A percentile compares a stretch with the other conserved stretches of the same genome.
These are phyloP conservation scores for Brachyhypopomus gauderio DNA, from an alignment of 2,113 vertebrate genomes.

Conservation along the genomic window DNA sequence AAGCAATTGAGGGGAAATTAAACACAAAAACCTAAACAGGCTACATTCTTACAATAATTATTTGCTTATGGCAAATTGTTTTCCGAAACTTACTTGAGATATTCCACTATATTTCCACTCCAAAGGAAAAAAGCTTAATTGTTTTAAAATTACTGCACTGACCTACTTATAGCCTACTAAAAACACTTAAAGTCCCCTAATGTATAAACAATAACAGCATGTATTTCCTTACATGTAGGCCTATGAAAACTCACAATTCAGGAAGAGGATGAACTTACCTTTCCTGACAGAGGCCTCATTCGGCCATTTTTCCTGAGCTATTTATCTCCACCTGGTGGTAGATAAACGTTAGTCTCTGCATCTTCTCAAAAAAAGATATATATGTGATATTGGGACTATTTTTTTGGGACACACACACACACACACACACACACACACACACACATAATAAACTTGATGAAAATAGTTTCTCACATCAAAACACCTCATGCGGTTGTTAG, in stretches of 20 bases:
- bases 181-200: too few relatives aligned
- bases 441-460: too few relatives aligned
- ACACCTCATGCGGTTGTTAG: too few relatives aligned
- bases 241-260: constrained; percentile 8
- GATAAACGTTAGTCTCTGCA: background rate
- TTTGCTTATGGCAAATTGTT: constrained; percentile 56
- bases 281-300: background rate
- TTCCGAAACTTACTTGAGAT: background rate
- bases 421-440: too few relatives aligned
- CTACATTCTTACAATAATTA: constrained; percentile 54
- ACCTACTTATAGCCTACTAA: background rate
- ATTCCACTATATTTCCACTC: constrained; percentile 2
- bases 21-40: constrained; percentile 55
- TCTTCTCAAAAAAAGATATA: too few relatives aligned
- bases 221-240: background rate
- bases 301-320: background rate
- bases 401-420: too few relatives aligned
- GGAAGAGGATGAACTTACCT: background rate
- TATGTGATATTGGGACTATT: too few relatives aligned
- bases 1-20: constrained; percentile 58
- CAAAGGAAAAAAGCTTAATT: background rate
- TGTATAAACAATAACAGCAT: too few relatives aligned
- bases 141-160: background rate
- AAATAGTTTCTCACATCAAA: too few relatives aligned
- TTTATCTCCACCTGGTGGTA: constrained; percentile 50